Evolutionary conservation across 2,797 vertebrate species (phyloP).

Genomic region (Trachurus trachurus): DNA sequence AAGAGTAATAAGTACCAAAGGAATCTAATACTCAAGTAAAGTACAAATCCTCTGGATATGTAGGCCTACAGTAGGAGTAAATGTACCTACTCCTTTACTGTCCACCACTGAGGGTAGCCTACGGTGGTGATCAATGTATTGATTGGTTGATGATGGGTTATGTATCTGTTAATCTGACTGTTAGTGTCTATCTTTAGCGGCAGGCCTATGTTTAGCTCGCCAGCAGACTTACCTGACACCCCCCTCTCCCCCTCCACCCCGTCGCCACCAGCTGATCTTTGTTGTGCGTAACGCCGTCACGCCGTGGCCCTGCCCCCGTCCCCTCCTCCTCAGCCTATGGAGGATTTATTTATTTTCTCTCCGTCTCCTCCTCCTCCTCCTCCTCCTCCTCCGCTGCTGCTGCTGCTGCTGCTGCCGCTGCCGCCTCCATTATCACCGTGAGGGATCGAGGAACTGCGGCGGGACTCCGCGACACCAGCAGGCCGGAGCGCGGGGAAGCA

Average conservation of each 20-base stretch:
- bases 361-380: slow-evolving; percentile 12
- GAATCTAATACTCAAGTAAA: no score
- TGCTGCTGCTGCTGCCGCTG: neutral
- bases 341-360: slow-evolving; percentile 73
- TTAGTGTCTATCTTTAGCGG: slow-evolving; percentile 38
- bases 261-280: slow-evolving; percentile 63
- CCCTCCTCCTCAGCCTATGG: slow-evolving; percentile 63
- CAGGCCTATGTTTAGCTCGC: slow-evolving; percentile 44
- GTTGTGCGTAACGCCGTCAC: slow-evolving; percentile 68
- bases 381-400: neutral
- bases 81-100: no score
- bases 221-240: slow-evolving; percentile 2
- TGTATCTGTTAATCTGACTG: neutral
- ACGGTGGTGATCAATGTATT: neutral
- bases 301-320: slow-evolving; percentile 58
- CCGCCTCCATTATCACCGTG: slow-evolving; percentile 77
- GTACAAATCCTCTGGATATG: no score
- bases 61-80: no score
- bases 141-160: slow-evolving; percentile 2
- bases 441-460: slow-evolving; percentile 19
- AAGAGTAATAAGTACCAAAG: no score
- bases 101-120: no score
- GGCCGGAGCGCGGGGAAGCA: slow-evolving; percentile 34
- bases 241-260: neutral
- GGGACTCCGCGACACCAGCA: slow-evolving; percentile 44